These are phyloP conservation scores for Tinea semifulvella DNA, from an alignment of 2,888 invertebrate species.

Conservation along the genomic window DNA sequence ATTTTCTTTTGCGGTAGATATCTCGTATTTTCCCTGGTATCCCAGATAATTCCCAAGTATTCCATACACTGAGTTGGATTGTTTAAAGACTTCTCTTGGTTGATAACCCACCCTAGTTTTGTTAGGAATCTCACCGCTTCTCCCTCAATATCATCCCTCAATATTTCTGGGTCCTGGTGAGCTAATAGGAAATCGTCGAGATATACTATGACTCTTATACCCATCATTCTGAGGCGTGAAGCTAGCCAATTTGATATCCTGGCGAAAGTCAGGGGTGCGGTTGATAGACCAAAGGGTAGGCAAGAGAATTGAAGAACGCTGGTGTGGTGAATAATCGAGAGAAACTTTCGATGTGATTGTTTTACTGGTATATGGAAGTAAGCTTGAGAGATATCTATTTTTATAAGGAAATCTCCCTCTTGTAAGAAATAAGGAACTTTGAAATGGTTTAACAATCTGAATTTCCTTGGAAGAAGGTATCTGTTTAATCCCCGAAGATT, in stretches of 20 bases:
- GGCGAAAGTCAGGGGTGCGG: constrained; percentile 13
- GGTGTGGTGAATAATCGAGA: constrained; percentile 13
- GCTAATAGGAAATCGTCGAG: constrained; percentile 9
- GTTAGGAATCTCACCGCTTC: constrained; percentile 11
- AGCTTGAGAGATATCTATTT: constrained; percentile 18
- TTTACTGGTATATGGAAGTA: constrained; percentile 16
- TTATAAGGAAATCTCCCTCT: constrained; percentile 16
- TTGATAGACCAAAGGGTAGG: constrained; percentile 16
- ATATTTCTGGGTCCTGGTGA: background rate
- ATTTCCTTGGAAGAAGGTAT: constrained; percentile 19
- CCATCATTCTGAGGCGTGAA: constrained; percentile 1
- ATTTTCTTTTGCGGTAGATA: background rate
- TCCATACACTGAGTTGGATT: background rate
- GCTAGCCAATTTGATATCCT: constrained; percentile 17
- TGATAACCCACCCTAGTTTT: background rate
- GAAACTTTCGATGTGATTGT: constrained; percentile 14
- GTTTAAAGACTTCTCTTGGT: background rate
- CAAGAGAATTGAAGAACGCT: constrained; percentile 14
- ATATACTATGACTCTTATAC: background rate
- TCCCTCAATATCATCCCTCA: background rate
- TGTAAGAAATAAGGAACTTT: constrained; percentile 21
- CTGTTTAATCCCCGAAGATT: constrained; percentile 21
- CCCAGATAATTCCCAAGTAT: constrained; percentile 2
- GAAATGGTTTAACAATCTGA: constrained; percentile 20
- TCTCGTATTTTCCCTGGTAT: background rate